A percentile compares a stretch with the other conserved stretches of the same genome.
Conservation (phyloP, 2,888 invertebrate species). For the Osedax frankpressi region DNA sequence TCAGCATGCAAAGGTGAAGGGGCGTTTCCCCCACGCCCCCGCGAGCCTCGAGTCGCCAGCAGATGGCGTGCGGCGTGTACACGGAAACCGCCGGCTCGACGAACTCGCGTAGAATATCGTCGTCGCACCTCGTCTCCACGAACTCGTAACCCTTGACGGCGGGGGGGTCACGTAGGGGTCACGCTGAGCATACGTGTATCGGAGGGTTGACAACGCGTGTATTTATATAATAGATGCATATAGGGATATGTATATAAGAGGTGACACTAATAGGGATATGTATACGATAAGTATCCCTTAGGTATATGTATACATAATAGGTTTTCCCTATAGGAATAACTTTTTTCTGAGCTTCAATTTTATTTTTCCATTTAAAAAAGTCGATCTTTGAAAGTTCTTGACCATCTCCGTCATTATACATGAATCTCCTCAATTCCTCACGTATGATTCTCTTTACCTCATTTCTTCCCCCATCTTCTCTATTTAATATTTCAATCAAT, state of each 20-base stretch:
- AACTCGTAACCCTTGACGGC: not conserved
- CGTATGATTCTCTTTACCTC: constrained; percentile 33
- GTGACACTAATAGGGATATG: too few species aligned
- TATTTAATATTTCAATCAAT: constrained; percentile 21
- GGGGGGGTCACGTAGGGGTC: not conserved
- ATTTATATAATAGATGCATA: too few species aligned
- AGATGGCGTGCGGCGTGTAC: constrained; percentile 55
- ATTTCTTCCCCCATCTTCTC: constrained; percentile 30
- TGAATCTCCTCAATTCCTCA: constrained; percentile 33
- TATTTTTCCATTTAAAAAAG: constrained; percentile 60
- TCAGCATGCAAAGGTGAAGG: constrained; percentile 83
- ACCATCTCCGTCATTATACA: constrained; percentile 40
- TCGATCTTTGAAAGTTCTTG: constrained; percentile 31
- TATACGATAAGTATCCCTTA: too few species aligned
- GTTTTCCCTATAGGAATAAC: too few species aligned
- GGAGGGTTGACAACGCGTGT: too few species aligned
- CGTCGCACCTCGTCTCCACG: constrained; percentile 26
- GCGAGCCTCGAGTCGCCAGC: constrained; percentile 93
- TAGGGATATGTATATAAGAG: too few species aligned
- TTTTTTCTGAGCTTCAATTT: constrained; percentile 53
- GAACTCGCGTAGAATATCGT: constrained; percentile 30
- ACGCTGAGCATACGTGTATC: too few species aligned
- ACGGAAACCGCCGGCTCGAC: constrained; percentile 31
- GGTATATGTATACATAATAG: too few species aligned
- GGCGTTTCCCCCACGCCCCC: constrained; percentile 88